A percentile compares a stretch with the other conserved stretches of the same genome.
phyloP scores from a whole-genome alignment of 2,113 vertebrate genomes.

The Azemiops feae region DNA sequence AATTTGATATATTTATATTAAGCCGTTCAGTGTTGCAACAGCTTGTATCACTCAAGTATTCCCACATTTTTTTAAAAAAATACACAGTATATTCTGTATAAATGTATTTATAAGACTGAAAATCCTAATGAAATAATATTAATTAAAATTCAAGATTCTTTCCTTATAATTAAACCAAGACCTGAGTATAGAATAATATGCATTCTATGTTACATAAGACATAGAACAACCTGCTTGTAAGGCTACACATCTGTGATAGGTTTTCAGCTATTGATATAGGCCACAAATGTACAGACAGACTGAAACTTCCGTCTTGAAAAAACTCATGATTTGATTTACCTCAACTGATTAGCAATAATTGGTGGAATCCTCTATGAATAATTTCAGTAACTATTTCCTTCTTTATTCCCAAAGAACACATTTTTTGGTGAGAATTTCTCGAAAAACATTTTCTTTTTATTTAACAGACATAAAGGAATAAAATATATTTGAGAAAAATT shows the following conservation, averaged over 20 bases:
- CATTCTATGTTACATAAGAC: background rate
- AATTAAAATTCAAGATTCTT: slow-evolving; percentile 15
- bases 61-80: background rate
- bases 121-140: slow-evolving; percentile 16
- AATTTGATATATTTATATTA: background rate
- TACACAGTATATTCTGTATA: background rate
- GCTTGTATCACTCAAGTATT: slow-evolving; percentile 3
- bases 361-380: background rate
- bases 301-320: background rate
- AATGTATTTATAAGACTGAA: slow-evolving; percentile 1
- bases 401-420: background rate
- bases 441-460: background rate
- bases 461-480: background rate
- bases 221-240: background rate
- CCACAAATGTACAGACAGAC: background rate
- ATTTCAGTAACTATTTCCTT: background rate
- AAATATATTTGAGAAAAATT: background rate
- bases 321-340: background rate
- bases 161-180: slow-evolving; percentile 6
- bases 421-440: background rate
- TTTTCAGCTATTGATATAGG: background rate
- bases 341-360: slow-evolving; percentile 18
- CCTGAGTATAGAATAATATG: background rate
- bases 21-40: background rate
- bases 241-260: background rate